Base-by-base conservation (phyloP, 2,797 vertebrate genomes). In the Sebastes umbrosus region DNA sequence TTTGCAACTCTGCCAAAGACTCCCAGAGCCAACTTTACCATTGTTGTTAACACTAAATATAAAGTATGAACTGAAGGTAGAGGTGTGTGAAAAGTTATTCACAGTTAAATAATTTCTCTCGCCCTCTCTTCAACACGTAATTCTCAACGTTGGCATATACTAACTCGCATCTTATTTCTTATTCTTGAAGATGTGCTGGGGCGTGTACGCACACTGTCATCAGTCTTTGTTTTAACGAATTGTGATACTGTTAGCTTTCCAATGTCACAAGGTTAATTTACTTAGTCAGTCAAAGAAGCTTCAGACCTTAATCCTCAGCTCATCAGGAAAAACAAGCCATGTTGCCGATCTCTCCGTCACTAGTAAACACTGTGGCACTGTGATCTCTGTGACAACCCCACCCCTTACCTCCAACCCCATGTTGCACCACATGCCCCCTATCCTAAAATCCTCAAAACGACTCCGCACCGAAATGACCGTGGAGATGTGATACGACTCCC, bases 221-320 rank as follows among this genome's bases (percentile, higher is more conserved):
- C 31, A 18, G 58, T 69, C 75, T 86, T 89, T 91, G 87, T 87
- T 90, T 85, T 76, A 84, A 76, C 59, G 79, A 77, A 86, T 60
- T 64, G 66, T 74, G 72, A 72, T 63, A 81, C 85, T 76, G 76
- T 83, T 86, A 84, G 86, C 87, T 83, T 62, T 82, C 88, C 83
- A 83, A 77, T 93, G 91, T 92, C 93, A 92, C 66, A 85, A 87
- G 90, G 91, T 93, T 94, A 95, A 95, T 95, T 93, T 90, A 92
- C 93, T 95, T 93, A 94, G 86, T 83, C 69, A 64, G 77, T 92
- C 84, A 94, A 95, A 95, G 92, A 79, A 76, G 92, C 91, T 94
- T 93, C 91, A 82, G 73, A 80, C 66, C 89, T 77, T 91, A 95
- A 94, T 95, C 91, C 84, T 86, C 76, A 83, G 84, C 77, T 92